Base-by-base conservation (phyloP, 2,797 vertebrate species). In the Artibeus lituratus region DNA sequence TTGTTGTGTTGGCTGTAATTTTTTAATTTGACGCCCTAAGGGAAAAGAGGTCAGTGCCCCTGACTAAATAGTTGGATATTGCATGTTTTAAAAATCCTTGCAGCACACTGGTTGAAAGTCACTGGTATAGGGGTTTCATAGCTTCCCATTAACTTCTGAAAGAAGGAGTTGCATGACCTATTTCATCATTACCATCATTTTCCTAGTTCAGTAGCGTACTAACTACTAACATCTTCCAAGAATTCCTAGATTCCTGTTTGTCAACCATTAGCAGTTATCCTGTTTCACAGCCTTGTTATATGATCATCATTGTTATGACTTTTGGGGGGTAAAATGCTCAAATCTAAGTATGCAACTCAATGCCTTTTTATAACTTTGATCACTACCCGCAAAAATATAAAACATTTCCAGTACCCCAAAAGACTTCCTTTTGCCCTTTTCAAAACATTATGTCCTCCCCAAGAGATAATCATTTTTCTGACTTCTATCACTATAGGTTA, bases 171-270 rank as follows among this genome's bases (percentile, higher is more conserved):
- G 21, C 19, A 39, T 94, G 94, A 91, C 72, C 88, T 92, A 53
- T 93, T 95, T 92, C 44, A 90, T 91, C 49, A 70, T 91, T 83
- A 67, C n/a, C 26, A 76, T 44, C 21, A 8, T 84, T 84, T 53
- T 59, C 47, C n/a, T 10, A 76, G 12, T 85, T 94, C 47, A 90
- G n/a, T 81, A 70, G 11, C 74, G 0, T 65, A 69, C 44, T 85
- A 19, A 72, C 8, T 65, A 69, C 44, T 85, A 19, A 72, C 8
- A 76, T 70, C 72, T 92, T 95, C 15, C 14, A 84, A 1, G 76
- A 87, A 92, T 91, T 95, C 55, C 26, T 37, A 80, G 59, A 90
- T 94, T 93, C 10, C 39, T 87, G 26, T 87, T 89, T 74, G 62
- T 78, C 19, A 51, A 2, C 32, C 26, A 80, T 84, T 93, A 55